Base-by-base conservation (phyloP, 2,888 invertebrate genomes). In the Carterocephalus palaemon region DNA sequence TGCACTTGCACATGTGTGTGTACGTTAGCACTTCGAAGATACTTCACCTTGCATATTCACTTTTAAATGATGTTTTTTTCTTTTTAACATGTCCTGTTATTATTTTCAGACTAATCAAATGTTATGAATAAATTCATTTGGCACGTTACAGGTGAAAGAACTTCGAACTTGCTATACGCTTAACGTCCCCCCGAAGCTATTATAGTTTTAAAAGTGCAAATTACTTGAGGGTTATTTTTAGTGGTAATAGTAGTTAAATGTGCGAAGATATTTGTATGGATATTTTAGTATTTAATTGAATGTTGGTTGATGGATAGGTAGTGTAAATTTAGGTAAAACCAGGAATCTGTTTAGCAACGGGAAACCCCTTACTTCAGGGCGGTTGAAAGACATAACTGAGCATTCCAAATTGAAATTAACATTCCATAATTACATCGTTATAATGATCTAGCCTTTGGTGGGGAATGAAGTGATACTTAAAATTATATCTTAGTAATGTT, bases 101-200 rank as follows among this genome's bases (percentile, higher is more conserved):
- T 42, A 13, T 26, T 34, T 34, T 15, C 15, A 24, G 13, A 33
- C 24, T 8, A 26, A 2, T 41, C 10, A 15, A 33, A 7, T 33
- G 1, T 29, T 12, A 17, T 8, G 6, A 29, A 20, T 12, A n/a
- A 19, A 24, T 37, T 24, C 19, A 32, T 12, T 24, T 10, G 23
- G 17, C 23, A 31, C 10, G 12, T 32, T 26, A 46, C 41, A 41
- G 49, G 56, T 68, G 70, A 77, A 79, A 77, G 80, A 77, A 75
- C 83, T 83, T 79, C 81, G 80, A 75, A 70, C 64, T 69, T 73
- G 81, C 82, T 75, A 68, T 74, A 72, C 69, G 75, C 79, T 71
- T 74, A 78, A 82, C 82, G 84, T 82, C 84, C 85, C 85, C 85
- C 85, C 85, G 80, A 75, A 80, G 83, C 77, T 77, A 64, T 73